Evolutionary conservation across 2,888 invertebrate genomes (phyloP).

Genomic region (Cephus runcator): DNA sequence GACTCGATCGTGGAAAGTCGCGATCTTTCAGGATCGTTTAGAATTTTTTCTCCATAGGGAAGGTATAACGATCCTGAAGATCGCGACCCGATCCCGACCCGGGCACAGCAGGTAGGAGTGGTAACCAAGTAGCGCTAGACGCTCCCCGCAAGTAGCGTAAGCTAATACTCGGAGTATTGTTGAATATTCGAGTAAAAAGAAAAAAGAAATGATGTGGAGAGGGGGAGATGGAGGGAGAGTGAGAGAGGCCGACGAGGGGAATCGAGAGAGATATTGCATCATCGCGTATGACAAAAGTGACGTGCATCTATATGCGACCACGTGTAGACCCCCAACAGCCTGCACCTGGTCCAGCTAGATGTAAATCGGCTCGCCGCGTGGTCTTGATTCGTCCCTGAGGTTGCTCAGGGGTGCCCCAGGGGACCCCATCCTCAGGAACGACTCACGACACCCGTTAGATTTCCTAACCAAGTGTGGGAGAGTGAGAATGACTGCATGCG

Average conservation of each 20-base stretch:
- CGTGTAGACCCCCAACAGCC: not conserved
- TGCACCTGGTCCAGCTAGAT: not conserved
- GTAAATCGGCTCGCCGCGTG: not conserved
- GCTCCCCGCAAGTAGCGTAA: constrained; percentile 62
- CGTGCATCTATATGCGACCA: not conserved
- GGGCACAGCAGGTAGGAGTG: constrained; percentile 60
- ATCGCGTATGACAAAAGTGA: not conserved
- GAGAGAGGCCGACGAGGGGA: constrained; percentile 66
- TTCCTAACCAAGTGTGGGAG: constrained; percentile 57
- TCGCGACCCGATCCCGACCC: not conserved
- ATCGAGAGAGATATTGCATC: constrained; percentile 53
- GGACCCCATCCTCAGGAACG: not conserved
- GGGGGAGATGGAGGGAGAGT: constrained; percentile 54
- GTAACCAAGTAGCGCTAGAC: constrained; percentile 52
- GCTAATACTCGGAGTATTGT: constrained; percentile 36
- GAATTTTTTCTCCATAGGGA: not conserved
- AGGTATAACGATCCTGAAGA: not conserved
- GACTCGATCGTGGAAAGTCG: not conserved
- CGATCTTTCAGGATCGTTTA: not conserved
- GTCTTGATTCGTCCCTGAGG: not conserved
- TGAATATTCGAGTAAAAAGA: not conserved
- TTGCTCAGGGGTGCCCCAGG: not conserved
- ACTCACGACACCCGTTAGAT: not conserved
- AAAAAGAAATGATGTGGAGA: constrained; percentile 7
- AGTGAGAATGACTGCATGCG: constrained; percentile 66